A percentile compares a stretch with the other conserved stretches of the same genome.
These are phyloP conservation scores for Charanyca ferruginea DNA, from an alignment of 2,888 invertebrate species.

Conservation along the genomic window DNA sequence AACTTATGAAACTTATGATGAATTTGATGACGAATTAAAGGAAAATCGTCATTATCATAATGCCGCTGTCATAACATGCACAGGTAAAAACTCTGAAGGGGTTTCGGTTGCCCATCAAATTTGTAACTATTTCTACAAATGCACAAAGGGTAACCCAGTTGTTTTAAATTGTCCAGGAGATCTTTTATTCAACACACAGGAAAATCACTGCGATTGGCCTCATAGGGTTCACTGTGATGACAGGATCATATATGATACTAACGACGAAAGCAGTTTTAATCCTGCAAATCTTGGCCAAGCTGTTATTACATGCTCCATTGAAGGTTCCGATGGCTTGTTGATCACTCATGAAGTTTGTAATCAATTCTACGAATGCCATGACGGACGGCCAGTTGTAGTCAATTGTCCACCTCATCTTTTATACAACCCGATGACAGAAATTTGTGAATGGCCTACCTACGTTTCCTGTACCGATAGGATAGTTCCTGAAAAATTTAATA, in stretches of 20 bases:
- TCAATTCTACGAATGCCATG: conserved; percentile 70
- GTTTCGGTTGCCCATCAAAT: conserved; percentile 68
- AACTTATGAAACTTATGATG: too few species aligned
- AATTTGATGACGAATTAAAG: neutral
- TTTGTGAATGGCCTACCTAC: conserved; percentile 74
- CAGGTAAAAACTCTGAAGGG: conserved; percentile 62
- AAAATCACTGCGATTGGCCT: conserved; percentile 64
- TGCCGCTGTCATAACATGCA: conserved; percentile 57
- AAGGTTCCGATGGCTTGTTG: conserved; percentile 69
- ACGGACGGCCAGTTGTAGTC: conserved; percentile 64
- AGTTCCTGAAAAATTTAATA: neutral
- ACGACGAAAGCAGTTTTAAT: conserved; percentile 2
- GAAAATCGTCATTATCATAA: too few species aligned
- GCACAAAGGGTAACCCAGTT: conserved; percentile 61
- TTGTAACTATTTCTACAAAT: conserved; percentile 72
- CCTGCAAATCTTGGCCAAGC: conserved; percentile 63
- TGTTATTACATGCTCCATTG: conserved; percentile 65
- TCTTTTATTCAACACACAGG: conserved; percentile 61
- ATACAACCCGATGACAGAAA: conserved; percentile 66
- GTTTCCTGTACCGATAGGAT: conserved; percentile 72
- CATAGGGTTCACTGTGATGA: conserved; percentile 64
- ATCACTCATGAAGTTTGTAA: conserved; percentile 74
- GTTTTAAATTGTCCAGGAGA: conserved; percentile 55
- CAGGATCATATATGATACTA: conserved; percentile 22
- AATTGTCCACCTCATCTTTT: conserved; percentile 65